Evolutionary conservation across 2,113 vertebrate species (phyloP).

Genomic region (Lasiurus cinereus): DNA sequence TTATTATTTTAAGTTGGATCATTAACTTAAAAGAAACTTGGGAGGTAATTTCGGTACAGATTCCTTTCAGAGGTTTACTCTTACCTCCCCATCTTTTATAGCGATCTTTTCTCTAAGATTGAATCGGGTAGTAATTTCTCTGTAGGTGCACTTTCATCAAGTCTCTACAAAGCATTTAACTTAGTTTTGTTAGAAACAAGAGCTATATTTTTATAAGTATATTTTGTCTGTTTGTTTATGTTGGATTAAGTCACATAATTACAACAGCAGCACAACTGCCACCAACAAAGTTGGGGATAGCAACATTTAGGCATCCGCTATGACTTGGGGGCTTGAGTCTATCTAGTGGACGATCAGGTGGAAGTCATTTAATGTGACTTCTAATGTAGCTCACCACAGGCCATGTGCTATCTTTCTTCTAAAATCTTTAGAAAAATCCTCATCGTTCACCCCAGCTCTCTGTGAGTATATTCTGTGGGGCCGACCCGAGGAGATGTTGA

Average conservation of each 20-base stretch:
- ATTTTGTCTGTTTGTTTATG: constrained; percentile 10
- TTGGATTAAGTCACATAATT: constrained; percentile 21
- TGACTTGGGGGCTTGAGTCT: background rate
- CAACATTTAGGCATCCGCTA: background rate
- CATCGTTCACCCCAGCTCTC: background rate
- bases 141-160: constrained; percentile 6
- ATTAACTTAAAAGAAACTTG: constrained; percentile 17
- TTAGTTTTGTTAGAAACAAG: constrained; percentile 11
- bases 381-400: background rate
- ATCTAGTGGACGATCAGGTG: background rate
- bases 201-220: constrained; percentile 20
- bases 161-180: constrained; percentile 41
- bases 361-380: background rate
- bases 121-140: constrained; percentile 28
- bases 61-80: constrained; percentile 39
- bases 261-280: background rate
- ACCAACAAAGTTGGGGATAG: background rate
- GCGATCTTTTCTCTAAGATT: background rate
- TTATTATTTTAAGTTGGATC: constrained; percentile 39
- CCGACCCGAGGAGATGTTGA: background rate
- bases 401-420: background rate
- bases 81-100: background rate
- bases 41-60: background rate
- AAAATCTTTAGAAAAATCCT: constrained; percentile 1
- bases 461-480: background rate